Conservation (phyloP, 1,140 invertebrate genomes). For the Drosophila ironensis region DNA sequence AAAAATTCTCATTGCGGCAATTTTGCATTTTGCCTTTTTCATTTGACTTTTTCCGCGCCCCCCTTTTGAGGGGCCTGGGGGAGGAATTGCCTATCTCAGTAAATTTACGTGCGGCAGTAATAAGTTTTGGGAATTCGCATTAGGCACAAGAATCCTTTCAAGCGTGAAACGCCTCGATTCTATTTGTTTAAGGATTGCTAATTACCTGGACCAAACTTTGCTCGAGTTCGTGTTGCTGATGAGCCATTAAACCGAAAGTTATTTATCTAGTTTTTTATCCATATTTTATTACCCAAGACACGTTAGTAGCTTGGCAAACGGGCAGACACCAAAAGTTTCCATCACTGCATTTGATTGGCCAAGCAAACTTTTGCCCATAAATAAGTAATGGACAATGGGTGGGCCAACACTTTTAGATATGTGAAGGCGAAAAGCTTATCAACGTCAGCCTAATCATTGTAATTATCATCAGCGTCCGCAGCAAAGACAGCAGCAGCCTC, state of each 20-base stretch:
- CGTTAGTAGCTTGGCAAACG: too few relatives aligned
- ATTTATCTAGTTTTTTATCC: too few relatives aligned
- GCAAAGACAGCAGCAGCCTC: slow-evolving; percentile 7
- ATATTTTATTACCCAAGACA: too few relatives aligned
- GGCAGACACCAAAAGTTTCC: not conserved
- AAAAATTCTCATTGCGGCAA: slow-evolving; percentile 48
- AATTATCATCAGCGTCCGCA: slow-evolving; percentile 38
- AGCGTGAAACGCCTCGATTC: not conserved
- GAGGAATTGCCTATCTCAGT: slow-evolving; percentile 33
- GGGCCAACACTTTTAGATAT: slow-evolving; percentile 1
- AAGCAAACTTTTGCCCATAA: slow-evolving; percentile 29
- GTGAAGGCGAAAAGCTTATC: slow-evolving; percentile 42
- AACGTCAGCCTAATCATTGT: slow-evolving; percentile 45
- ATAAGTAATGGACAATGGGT: slow-evolving; percentile 15
- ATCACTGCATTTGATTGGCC: not conserved
- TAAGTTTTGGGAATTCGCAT: slow-evolving; percentile 17
- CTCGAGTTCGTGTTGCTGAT: too few relatives aligned
- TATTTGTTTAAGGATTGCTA: not conserved
- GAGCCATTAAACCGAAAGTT: too few relatives aligned
- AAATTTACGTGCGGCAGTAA: not conserved
- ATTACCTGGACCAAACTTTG: not conserved
- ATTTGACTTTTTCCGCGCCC: slow-evolving; percentile 14
- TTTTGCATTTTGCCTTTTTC: slow-evolving; percentile 39
- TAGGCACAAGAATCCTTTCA: not conserved
- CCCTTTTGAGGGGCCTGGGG: too few relatives aligned